These are phyloP conservation scores for Holothuria glaberrima DNA, from an alignment of 35 echinoderm and acorn worm species.

Conservation along the genomic window DNA sequence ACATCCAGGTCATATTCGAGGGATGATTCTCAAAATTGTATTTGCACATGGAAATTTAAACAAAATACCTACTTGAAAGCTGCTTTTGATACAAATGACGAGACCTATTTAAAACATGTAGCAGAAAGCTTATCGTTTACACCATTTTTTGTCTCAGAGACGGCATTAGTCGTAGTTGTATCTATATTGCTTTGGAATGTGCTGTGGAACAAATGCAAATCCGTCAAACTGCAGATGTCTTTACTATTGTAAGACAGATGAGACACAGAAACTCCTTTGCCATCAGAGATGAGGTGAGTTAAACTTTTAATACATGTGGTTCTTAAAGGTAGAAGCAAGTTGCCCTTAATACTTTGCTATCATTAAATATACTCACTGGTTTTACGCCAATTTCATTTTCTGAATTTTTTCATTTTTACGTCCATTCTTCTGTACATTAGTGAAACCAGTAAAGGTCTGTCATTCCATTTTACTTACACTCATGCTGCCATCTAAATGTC, in stretches of 20 bases:
- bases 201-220: constrained; percentile 4
- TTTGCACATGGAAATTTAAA: background rate
- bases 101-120: background rate
- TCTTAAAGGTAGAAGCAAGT: no score
- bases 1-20: background rate
- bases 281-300: constrained; percentile 2
- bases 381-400: no score
- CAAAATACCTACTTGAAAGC: background rate
- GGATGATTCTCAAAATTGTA: background rate
- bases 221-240: constrained; percentile 47
- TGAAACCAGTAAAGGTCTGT: no score
- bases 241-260: constrained; percentile 48
- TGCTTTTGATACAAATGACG: background rate
- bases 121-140: background rate
- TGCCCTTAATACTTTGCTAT: no score
- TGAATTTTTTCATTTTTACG: no score
- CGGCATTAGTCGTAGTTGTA: constrained; percentile 47
- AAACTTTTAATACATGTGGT: no score
- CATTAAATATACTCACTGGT: no score
- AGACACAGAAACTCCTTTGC: constrained; percentile 24
- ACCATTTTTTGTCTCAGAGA: constrained; percentile 28
- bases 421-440: no score
- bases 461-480: no score
- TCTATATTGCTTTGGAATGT: constrained; percentile 36
- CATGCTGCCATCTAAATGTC: no score